Evolutionary conservation across 2,888 invertebrate genomes (phyloP).

Genomic region (Petrophora chlorosata): DNA sequence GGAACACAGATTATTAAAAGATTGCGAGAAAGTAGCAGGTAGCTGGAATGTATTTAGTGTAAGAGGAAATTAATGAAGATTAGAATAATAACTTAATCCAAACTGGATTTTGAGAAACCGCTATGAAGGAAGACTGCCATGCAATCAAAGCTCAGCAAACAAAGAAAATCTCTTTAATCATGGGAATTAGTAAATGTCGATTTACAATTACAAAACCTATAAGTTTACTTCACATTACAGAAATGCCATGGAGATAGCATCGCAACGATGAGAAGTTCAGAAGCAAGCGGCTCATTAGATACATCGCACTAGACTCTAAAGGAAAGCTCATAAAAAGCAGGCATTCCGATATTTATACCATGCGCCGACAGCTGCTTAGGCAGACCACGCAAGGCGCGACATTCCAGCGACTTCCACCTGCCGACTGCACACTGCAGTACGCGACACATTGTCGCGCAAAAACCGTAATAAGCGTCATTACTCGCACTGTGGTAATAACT

Average conservation of each 20-base stretch:
- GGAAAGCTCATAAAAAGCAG: conserved; percentile 17
- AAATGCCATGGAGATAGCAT: not conserved
- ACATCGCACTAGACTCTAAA: conserved; percentile 6
- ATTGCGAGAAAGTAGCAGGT: conserved; percentile 6
- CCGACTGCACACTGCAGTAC: conserved; percentile 36
- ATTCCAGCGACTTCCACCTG: conserved; percentile 42
- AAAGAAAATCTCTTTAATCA: too few species aligned
- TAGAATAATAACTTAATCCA: too few species aligned
- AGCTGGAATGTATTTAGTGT: not conserved
- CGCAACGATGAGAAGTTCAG: not conserved
- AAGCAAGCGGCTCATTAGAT: not conserved
- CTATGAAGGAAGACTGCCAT: too few species aligned
- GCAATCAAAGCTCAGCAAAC: too few species aligned
- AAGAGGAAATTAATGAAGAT: not conserved
- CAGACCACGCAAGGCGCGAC: conserved; percentile 37
- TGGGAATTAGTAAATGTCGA: too few species aligned
- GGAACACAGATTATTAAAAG: not conserved
- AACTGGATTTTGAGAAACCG: too few species aligned
- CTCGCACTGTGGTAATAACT: conserved; percentile 43
- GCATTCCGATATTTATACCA: conserved; percentile 34
- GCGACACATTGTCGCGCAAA: conserved; percentile 54
- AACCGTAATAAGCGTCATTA: conserved; percentile 54
- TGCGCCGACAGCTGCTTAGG: conserved; percentile 44
- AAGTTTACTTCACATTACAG: not conserved
- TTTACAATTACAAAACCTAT: not conserved